A percentile compares a stretch with the other conserved stretches of the same genome.
Conservation (phyloP, 2,113 vertebrate species). For the Brienomyrus longianalis region DNA sequence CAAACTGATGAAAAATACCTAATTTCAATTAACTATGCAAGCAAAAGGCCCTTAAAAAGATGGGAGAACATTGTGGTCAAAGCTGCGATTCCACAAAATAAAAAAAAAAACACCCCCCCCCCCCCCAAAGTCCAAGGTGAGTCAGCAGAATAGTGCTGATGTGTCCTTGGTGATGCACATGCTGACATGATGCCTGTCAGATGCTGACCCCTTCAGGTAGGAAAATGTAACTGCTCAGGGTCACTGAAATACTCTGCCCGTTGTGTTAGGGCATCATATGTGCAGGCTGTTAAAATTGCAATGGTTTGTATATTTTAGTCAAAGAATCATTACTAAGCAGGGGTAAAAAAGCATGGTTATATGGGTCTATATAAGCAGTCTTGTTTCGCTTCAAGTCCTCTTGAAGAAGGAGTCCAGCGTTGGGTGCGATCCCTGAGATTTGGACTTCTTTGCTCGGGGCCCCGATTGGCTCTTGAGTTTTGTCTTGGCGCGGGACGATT, state of each 20-base stretch:
- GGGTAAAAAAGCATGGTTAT: not conserved
- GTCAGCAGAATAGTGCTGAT: not conserved
- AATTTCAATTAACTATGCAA: not conserved
- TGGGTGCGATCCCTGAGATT: constrained; percentile 45
- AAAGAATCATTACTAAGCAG: not conserved
- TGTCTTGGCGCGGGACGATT: constrained; percentile 55
- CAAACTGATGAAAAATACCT: not conserved
- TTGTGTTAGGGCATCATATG: not conserved
- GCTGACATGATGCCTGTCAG: not conserved
- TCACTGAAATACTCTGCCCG: not conserved
- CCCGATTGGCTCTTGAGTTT: constrained; percentile 55
- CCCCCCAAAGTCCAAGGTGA: not conserved
- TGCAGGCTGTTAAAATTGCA: not conserved
- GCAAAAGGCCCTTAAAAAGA: not conserved
- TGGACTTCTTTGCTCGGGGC: constrained; percentile 62
- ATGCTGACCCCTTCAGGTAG: constrained; percentile 7
- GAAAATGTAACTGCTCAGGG: not conserved
- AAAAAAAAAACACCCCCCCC: not conserved
- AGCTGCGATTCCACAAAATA: not conserved
- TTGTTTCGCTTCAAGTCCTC: constrained; percentile 40
- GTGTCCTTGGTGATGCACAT: not conserved
- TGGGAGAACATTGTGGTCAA: not conserved
- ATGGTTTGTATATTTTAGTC: not conserved
- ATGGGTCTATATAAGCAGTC: not conserved
- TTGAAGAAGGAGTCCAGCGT: constrained; percentile 87